phyloP scores from a whole-genome alignment of 1,140 invertebrate genomes.

The Nebria ingens region DNA sequence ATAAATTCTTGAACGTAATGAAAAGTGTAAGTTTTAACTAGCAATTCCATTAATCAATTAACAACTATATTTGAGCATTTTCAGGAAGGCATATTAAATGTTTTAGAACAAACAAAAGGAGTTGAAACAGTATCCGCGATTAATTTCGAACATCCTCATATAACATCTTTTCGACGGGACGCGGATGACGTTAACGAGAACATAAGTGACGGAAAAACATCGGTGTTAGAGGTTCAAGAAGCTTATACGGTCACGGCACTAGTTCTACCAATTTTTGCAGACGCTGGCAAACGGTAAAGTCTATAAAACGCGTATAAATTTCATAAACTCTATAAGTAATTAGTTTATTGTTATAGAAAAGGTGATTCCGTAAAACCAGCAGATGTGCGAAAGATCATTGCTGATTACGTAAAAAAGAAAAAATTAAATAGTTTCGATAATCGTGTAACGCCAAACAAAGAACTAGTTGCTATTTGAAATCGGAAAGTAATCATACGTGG shows the following conservation, averaged over 20 bases:
- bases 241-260: conserved; percentile 57
- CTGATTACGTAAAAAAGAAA: conserved; percentile 61
- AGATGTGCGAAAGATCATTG: conserved; percentile 60
- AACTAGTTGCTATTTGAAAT: conserved; percentile 24
- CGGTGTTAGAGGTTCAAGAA: conserved; percentile 49
- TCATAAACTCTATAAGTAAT: background rate
- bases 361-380: conserved; percentile 54
- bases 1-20: conserved; percentile 66
- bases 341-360: conserved; percentile 52
- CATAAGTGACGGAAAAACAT: conserved; percentile 27
- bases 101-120: conserved; percentile 60
- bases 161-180: conserved; percentile 31
- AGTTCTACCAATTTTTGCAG: conserved; percentile 52
- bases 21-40: conserved; percentile 37
- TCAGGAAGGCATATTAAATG: conserved; percentile 49
- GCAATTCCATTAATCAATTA: background rate
- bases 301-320: conserved; percentile 9
- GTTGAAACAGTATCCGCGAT: conserved; percentile 57
- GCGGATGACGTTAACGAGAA: conserved; percentile 21
- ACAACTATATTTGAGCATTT: conserved; percentile 18
- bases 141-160: conserved; percentile 43
- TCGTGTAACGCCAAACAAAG: conserved; percentile 43
- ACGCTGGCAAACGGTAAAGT: conserved; percentile 44
- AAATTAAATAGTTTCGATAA: conserved; percentile 25
- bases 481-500: conserved; percentile 45